These are phyloP conservation scores for Brachyrhaphis roseni DNA, from an alignment of 2,797 vertebrate genomes.

Conservation along the genomic window DNA sequence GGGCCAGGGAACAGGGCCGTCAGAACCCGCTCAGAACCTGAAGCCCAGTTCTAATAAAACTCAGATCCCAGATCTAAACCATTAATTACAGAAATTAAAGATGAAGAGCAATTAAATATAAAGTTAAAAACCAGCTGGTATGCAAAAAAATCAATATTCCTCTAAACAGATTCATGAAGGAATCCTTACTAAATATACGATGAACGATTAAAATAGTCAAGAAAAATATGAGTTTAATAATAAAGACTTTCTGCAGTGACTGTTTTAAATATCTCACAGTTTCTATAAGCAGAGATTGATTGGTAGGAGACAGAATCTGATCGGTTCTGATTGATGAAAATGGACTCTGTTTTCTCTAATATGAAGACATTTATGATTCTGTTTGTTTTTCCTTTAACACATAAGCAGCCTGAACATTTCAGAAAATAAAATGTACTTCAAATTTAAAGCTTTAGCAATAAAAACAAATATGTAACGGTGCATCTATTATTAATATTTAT, in stretches of 20 bases:
- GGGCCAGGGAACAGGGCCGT: conserved; percentile 10
- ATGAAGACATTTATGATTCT: too few relatives aligned
- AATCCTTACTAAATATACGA: not conserved
- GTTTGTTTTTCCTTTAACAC: too few relatives aligned
- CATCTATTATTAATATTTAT: not conserved
- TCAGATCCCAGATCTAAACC: too few relatives aligned
- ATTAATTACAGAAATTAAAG: too few relatives aligned
- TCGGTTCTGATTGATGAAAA: too few relatives aligned
- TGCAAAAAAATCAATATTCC: not conserved
- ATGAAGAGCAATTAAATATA: too few relatives aligned
- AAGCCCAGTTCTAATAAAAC: too few relatives aligned
- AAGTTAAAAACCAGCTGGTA: not conserved
- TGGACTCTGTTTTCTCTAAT: too few relatives aligned
- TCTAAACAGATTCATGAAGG: not conserved
- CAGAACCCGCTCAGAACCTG: conserved; percentile 43
- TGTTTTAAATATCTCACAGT: not conserved
- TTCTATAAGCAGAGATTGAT: too few relatives aligned
- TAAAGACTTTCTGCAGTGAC: not conserved
- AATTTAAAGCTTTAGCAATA: not conserved
- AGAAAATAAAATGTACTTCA: not conserved
- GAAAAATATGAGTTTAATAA: not conserved
- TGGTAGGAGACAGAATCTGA: too few relatives aligned
- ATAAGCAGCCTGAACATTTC: too few relatives aligned
- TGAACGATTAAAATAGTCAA: not conserved
- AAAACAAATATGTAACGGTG: not conserved